Evolutionary conservation across 2,888 invertebrate species (phyloP).

Genomic region (Tholera decimalis): DNA sequence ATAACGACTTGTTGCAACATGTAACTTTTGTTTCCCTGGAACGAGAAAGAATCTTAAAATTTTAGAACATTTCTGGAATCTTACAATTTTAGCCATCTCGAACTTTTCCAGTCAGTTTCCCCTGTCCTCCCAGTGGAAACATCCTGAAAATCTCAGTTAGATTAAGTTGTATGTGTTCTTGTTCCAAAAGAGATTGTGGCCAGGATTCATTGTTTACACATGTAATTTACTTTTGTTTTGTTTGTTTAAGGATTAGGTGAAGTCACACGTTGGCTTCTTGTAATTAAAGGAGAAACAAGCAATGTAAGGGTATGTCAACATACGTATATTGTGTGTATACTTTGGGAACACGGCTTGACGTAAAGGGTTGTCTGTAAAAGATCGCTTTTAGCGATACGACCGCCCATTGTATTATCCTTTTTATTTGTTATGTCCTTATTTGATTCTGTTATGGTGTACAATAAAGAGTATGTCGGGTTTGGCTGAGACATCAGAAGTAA

Average conservation of each 20-base stretch:
- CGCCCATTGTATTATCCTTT: no score
- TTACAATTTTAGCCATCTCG: not conserved
- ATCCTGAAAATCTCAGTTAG: slow-evolving; percentile 4
- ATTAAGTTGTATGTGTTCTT: slow-evolving; percentile 21
- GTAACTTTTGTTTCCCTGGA: no score
- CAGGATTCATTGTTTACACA: slow-evolving; percentile 9
- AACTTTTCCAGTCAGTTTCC: not conserved
- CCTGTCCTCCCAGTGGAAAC: not conserved
- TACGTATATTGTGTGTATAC: not conserved
- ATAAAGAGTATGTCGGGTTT: no score
- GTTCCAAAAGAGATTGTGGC: slow-evolving; percentile 1
- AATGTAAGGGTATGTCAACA: not conserved
- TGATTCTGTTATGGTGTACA: no score
- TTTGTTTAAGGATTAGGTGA: slow-evolving; percentile 1
- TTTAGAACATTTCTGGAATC: not conserved
- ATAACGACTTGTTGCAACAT: no score
- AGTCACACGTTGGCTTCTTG: not conserved
- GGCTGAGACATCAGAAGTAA: no score
- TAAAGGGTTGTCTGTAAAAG: no score
- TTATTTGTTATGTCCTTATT: no score
- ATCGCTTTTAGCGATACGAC: no score
- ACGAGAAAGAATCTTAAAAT: not conserved
- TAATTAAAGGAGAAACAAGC: slow-evolving; percentile 4
- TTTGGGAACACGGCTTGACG: no score
- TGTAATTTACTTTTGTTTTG: slow-evolving; percentile 1